These are phyloP conservation scores for Enteromius mattozi DNA, from an alignment of 2,797 vertebrate species.

Conservation along the genomic window DNA sequence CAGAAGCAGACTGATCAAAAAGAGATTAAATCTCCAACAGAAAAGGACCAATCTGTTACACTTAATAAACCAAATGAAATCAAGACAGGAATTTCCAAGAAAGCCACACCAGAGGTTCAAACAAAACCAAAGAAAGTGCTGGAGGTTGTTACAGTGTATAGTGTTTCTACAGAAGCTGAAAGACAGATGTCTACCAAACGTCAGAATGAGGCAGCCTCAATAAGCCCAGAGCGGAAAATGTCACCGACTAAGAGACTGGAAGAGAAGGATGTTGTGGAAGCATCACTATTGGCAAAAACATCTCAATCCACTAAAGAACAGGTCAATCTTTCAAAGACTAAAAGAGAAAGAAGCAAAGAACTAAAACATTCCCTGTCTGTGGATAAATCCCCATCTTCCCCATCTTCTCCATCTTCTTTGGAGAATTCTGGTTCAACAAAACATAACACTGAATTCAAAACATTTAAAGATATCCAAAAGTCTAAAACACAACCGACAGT, in stretches of 20 bases:
- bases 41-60: conserved; percentile 65
- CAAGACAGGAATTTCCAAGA: conserved; percentile 78
- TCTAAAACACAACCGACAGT: conserved; percentile 59
- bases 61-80: conserved; percentile 47
- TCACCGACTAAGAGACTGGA: conserved; percentile 26
- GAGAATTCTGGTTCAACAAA: conserved; percentile 35
- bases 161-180: conserved; percentile 45
- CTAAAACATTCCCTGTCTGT: conserved; percentile 37
- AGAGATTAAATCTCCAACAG: conserved; percentile 55
- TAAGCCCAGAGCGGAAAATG: conserved; percentile 5
- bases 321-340: conserved; percentile 39
- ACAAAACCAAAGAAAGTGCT: conserved; percentile 66
- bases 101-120: conserved; percentile 66
- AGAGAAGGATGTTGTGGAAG: conserved; percentile 17
- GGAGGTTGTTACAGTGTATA: conserved; percentile 35
- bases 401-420: conserved; percentile 41
- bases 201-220: conserved; percentile 42
- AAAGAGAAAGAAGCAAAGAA: conserved; percentile 57
- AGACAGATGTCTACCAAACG: conserved; percentile 3
- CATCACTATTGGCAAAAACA: conserved; percentile 7
- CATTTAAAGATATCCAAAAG: conserved; percentile 52
- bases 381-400: conserved; percentile 54
- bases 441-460: conserved; percentile 23
- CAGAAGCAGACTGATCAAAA: conserved; percentile 61
- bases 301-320: conserved; percentile 43